Conservation (phyloP, 1,140 invertebrate species). For the Copidosoma floridanum region DNA sequence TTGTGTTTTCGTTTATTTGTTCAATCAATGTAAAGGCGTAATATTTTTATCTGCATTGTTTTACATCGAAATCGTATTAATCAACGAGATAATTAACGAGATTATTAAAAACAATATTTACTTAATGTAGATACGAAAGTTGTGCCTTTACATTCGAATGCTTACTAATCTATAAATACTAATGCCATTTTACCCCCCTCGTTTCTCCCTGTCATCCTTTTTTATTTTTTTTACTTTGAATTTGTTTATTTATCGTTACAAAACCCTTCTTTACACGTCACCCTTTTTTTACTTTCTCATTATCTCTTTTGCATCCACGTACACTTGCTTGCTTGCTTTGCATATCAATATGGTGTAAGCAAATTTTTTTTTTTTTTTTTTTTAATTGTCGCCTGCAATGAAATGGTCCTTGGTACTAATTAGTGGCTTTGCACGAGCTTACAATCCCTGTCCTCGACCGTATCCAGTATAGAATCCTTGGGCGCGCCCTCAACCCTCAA, state of each 20-base stretch:
- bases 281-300: conserved; percentile 31
- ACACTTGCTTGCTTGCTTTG: neutral
- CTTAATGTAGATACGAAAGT: neutral
- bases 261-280: conserved; percentile 8
- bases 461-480: conserved; percentile 56
- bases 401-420: too few species aligned
- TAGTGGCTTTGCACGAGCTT: conserved; percentile 61
- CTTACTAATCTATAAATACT: conserved; percentile 32
- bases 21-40: neutral
- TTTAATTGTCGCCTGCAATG: conserved; percentile 29
- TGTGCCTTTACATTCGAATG: conserved; percentile 8
- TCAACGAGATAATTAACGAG: neutral
- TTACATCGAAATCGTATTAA: too few species aligned
- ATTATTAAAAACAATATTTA: neutral
- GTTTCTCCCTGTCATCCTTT: conserved; percentile 12
- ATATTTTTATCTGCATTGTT: neutral
- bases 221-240: conserved; percentile 23
- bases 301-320: conserved; percentile 7
- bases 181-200: conserved; percentile 26
- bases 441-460: conserved; percentile 55
- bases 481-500: conserved; percentile 58
- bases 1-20: neutral
- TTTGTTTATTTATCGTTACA: neutral
- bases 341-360: too few species aligned
- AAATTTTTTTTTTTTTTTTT: conserved; percentile 32